Evolutionary conservation across 2,797 vertebrate species (phyloP).

Genomic region (Enteromius paludinosus): DNA sequence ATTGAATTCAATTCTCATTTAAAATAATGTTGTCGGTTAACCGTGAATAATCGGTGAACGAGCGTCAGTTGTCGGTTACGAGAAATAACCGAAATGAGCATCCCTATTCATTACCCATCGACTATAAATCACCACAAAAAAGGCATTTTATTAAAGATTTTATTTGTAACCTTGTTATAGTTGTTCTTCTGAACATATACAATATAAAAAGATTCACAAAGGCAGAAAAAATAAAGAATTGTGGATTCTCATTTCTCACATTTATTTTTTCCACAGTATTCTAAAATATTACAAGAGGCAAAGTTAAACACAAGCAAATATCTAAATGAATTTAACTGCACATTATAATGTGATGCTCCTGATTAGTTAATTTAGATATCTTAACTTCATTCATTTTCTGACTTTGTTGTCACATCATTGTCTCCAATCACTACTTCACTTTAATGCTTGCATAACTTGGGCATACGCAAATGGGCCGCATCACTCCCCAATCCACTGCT

Average conservation of each 20-base stretch:
- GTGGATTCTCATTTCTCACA: not conserved
- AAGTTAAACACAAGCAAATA: not conserved
- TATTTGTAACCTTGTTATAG: not conserved
- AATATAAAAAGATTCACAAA: not conserved
- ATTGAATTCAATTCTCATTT: too few species aligned
- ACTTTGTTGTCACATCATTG: not conserved
- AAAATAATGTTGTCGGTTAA: too few species aligned
- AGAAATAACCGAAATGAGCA: too few species aligned
- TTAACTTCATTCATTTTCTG: not conserved
- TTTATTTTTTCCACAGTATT: not conserved
- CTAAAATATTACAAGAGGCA: not conserved
- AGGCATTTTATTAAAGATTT: not conserved
- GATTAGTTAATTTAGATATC: not conserved
- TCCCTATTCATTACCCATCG: not conserved
- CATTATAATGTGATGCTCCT: not conserved
- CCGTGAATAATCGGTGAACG: too few species aligned
- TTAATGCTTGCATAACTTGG: constrained; percentile 10
- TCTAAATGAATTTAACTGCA: not conserved
- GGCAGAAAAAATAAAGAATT: not conserved
- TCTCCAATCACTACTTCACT: constrained; percentile 1
- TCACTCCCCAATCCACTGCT: constrained; percentile 17
- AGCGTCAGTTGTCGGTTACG: too few species aligned
- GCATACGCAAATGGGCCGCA: constrained; percentile 29
- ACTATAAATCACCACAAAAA: not conserved
- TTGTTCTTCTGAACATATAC: not conserved